A percentile compares a stretch with the other conserved stretches of the same genome.
These are phyloP conservation scores for Sandelia bainsii DNA, from an alignment of 2,797 vertebrate species.

Conservation along the genomic window DNA sequence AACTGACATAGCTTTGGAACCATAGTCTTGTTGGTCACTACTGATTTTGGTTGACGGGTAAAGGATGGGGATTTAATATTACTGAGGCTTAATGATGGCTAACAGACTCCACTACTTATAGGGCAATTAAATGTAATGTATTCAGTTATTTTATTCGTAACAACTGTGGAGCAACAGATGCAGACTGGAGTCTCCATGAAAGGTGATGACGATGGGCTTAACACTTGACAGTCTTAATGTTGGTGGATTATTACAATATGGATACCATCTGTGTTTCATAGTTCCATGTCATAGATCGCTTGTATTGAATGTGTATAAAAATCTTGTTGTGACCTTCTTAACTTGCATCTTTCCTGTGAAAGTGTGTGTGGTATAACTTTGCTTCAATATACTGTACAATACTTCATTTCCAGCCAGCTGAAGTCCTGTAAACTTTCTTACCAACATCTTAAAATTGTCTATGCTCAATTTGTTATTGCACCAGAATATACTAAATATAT, in stretches of 20 bases:
- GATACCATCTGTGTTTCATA: background rate
- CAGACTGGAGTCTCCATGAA: background rate
- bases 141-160: conserved; percentile 2
- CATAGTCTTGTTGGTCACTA: no score
- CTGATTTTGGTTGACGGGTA: no score
- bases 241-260: background rate
- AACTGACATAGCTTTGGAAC: no score
- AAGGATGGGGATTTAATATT: background rate
- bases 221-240: background rate
- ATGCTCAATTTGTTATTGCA: conserved; percentile 2
- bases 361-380: background rate
- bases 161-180: background rate
- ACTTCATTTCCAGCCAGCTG: background rate
- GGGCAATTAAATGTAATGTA: background rate
- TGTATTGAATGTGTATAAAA: background rate
- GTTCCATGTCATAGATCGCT: background rate
- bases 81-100: background rate
- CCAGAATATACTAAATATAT: background rate
- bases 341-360: background rate
- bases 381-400: no score
- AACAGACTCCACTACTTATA: background rate
- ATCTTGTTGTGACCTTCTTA: background rate
- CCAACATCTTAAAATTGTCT: background rate
- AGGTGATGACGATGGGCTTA: background rate
- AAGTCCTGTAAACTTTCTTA: background rate